Percentiles rank a stretch among this genome's conserved stretches.
Evolutionary conservation across 2,888 invertebrate genomes (phyloP).

Genomic region (Hoplodrina blanda): DNA sequence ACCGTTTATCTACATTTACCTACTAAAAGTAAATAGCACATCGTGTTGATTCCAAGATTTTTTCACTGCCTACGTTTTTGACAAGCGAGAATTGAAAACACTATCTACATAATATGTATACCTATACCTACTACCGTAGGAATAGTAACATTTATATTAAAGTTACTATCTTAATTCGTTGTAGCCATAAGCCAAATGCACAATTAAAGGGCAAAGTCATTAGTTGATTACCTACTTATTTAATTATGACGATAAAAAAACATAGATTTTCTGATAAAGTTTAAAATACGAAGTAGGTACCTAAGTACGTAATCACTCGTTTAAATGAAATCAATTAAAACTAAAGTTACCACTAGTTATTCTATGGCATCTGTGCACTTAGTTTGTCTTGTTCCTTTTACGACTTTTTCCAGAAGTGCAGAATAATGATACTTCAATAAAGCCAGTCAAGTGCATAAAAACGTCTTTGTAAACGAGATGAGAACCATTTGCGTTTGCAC

Average conservation of each 20-base stretch:
- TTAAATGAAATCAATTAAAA: slow-evolving; percentile 16
- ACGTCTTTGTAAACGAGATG: slow-evolving; percentile 85
- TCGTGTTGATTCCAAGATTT: slow-evolving; percentile 4
- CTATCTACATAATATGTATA: too few species aligned
- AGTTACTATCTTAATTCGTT: background rate
- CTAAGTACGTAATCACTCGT: slow-evolving; percentile 13
- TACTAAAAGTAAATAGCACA: slow-evolving; percentile 7
- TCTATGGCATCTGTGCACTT: slow-evolving; percentile 39
- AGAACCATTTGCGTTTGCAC: slow-evolving; percentile 86
- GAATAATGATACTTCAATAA: slow-evolving; percentile 78
- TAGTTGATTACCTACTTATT: slow-evolving; percentile 20
- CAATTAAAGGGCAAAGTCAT: slow-evolving; percentile 27
- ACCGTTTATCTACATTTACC: slow-evolving; percentile 41
- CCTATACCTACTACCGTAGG: background rate
- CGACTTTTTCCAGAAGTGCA: slow-evolving; percentile 70
- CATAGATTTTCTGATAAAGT: slow-evolving; percentile 8
- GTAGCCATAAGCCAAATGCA: slow-evolving; percentile 3
- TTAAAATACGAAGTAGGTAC: slow-evolving; percentile 4
- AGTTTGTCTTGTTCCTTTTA: slow-evolving; percentile 59
- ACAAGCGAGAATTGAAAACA: slow-evolving; percentile 3
- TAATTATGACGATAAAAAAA: slow-evolving; percentile 6
- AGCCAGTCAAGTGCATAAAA: slow-evolving; percentile 80
- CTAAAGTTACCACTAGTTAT: slow-evolving; percentile 14
- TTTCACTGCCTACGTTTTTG: background rate
- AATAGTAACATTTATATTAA: background rate